phyloP scores from a whole-genome alignment of 2,113 vertebrate species.

The Pristiophorus japonicus region DNA sequence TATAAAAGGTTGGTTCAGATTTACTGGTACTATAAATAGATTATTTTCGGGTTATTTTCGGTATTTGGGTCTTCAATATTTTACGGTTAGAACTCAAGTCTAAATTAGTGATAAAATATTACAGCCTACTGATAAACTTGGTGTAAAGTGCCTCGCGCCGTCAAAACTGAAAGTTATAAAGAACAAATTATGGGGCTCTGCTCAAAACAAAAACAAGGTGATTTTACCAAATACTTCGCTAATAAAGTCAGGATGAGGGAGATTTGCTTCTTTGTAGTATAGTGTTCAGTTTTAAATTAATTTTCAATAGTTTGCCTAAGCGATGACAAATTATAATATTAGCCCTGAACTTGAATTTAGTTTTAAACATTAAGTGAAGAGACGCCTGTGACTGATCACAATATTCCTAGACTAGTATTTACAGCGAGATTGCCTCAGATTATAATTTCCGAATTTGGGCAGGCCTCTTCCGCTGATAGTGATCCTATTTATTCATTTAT shows the following conservation, averaged over 20 bases:
- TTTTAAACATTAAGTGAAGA: neutral
- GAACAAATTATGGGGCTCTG: neutral
- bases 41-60: neutral
- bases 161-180: neutral
- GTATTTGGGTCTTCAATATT: neutral
- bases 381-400: neutral
- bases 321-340: neutral
- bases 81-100: neutral
- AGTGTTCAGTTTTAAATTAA: neutral
- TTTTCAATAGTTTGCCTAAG: neutral
- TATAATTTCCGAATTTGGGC: neutral
- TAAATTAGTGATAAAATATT: neutral
- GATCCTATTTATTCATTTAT: neutral
- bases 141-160: neutral
- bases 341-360: neutral
- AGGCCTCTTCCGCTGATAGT: neutral
- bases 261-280: too few species aligned
- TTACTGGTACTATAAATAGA: neutral
- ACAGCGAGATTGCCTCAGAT: neutral
- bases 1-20: neutral
- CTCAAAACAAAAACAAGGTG: neutral
- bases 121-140: neutral
- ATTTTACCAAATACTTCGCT: neutral
- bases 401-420: neutral
- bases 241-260: neutral